These are phyloP conservation scores for Scaptomyza caliginosa DNA, from an alignment of 2,888 invertebrate genomes.

Conservation along the genomic window DNA sequence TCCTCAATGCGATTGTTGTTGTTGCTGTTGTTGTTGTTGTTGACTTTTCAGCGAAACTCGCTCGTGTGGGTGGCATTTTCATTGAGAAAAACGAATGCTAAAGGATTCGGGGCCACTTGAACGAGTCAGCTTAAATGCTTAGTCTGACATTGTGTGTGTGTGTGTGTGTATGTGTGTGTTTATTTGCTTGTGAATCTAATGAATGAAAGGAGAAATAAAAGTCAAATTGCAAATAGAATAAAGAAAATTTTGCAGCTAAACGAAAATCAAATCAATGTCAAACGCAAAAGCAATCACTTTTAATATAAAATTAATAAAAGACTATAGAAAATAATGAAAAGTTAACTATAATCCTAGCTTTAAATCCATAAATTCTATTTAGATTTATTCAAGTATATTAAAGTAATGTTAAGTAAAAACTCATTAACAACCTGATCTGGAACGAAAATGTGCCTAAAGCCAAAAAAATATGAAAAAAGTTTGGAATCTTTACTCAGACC, in stretches of 20 bases:
- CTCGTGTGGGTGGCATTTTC: slow-evolving; percentile 42
- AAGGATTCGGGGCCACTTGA: slow-evolving; percentile 59
- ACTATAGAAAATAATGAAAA: too few relatives aligned
- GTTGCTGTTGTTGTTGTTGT: background rate
- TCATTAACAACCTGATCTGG: too few relatives aligned
- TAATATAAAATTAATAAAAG: background rate
- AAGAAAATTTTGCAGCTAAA: slow-evolving; percentile 7
- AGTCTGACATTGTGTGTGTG: slow-evolving; percentile 18
- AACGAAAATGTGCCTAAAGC: too few relatives aligned
- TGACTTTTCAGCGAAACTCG: background rate
- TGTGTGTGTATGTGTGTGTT: background rate
- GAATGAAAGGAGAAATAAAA: slow-evolving; percentile 76
- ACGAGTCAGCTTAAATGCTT: slow-evolving; percentile 66
- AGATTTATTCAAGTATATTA: too few relatives aligned
- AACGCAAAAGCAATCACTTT: slow-evolving; percentile 24
- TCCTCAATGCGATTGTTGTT: slow-evolving; percentile 21
- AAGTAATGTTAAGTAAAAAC: too few relatives aligned
- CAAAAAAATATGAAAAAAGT: too few relatives aligned
- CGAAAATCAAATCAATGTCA: slow-evolving; percentile 44
- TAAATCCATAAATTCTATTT: too few relatives aligned
- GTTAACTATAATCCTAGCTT: too few relatives aligned
- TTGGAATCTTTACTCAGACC: too few relatives aligned
- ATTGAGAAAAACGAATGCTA: slow-evolving; percentile 70
- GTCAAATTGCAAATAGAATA: slow-evolving; percentile 51
- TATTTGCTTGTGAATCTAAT: slow-evolving; percentile 16